Evolutionary conservation across 1,140 invertebrate genomes (phyloP), one percentile per base, ranked within the genome.

Genomic region (Idris sp.): DNA sequence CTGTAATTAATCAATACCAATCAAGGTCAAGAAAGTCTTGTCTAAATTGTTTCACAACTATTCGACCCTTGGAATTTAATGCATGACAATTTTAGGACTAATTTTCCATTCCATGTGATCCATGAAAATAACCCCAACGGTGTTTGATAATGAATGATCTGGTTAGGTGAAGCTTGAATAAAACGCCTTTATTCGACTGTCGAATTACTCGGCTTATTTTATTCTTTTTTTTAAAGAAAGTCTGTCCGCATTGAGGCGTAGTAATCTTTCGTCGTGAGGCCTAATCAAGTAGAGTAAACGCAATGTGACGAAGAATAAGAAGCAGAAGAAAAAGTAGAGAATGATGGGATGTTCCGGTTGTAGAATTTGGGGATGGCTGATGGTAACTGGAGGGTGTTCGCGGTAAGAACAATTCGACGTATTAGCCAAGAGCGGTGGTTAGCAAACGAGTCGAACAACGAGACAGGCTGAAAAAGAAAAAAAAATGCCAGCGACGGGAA

Each of bases 241-340:
- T 59, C 68, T 76, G 68, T 72, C 58, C 62, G 74, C 68, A 76
- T 68, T 46, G 74, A 62, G 69, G 68, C 74, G 74, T 72, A 26
- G 74, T 68, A 72, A 76, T 76, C 53, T 54, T 67, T 53, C 36
- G 51, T 77, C 78, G 76, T 78, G 67, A 83, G 81, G 83, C 84
- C 85, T 87, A 87, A 87, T 87, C 86, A 87, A 84, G 83, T 85
- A 87, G 79, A 85, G 85, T 86, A 87, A 85, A 86, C 84, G 77
- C 74, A 48, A 78, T 84, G 81, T 79, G 79, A 82, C 76, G 82
- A 82, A 71, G 54, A 59, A 67, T 28, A 31, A 53, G 56, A 58
- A 71, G 48, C n/a, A 74, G 74, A 49, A 25, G 71, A 75, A 69
- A 31, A 26, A 74, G 18, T 59, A 54, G 43, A 46, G 54, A 74